These are phyloP conservation scores for Phocides pigmalion DNA, from an alignment of 1,140 invertebrate species.

Conservation along the genomic window DNA sequence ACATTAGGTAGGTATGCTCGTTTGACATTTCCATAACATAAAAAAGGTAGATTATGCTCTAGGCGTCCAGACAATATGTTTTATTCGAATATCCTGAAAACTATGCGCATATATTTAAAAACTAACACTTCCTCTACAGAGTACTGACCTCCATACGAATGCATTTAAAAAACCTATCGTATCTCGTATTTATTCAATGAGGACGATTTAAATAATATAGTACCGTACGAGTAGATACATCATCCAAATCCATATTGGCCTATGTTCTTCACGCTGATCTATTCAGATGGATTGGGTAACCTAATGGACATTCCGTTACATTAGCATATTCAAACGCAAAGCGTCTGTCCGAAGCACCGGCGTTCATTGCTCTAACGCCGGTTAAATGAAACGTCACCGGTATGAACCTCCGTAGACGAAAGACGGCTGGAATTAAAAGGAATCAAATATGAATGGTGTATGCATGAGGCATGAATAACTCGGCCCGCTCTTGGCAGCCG, in stretches of 20 bases:
- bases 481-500: slow-evolving; percentile 63
- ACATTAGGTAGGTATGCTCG: too few relatives aligned
- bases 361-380: slow-evolving; percentile 41
- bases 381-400: slow-evolving; percentile 61
- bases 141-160: too few relatives aligned
- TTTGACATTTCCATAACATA: too few relatives aligned
- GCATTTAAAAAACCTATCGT: neutral
- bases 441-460: slow-evolving; percentile 80
- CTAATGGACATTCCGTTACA: slow-evolving; percentile 31
- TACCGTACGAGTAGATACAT: neutral
- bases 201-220: neutral
- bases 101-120: too few relatives aligned
- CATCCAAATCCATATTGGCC: slow-evolving; percentile 3
- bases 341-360: slow-evolving; percentile 28
- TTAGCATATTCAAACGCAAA: slow-evolving; percentile 48
- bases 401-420: slow-evolving; percentile 59
- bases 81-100: too few relatives aligned
- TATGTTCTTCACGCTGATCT: slow-evolving; percentile 13
- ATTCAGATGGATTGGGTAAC: slow-evolving; percentile 26
- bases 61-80: too few relatives aligned
- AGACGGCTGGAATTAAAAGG: slow-evolving; percentile 80
- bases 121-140: too few relatives aligned
- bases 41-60: too few relatives aligned
- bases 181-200: neutral
- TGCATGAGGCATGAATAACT: slow-evolving; percentile 79